Conservation (phyloP, 2,888 invertebrate species). For the Trisateles emortualis region DNA sequence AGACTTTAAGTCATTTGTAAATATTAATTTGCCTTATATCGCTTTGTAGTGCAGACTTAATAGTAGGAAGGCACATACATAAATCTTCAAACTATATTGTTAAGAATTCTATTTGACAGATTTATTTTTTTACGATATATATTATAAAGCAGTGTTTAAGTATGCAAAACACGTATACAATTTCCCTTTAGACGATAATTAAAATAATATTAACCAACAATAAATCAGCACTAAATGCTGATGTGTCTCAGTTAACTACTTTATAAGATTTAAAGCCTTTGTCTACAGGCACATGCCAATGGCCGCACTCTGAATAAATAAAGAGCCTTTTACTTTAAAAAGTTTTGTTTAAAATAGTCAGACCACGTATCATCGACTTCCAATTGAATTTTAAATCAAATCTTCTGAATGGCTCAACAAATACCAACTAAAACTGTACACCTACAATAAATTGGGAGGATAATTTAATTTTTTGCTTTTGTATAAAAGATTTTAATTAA, state of each 20-base stretch:
- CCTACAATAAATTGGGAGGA: conserved; percentile 8
- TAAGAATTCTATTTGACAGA: not conserved
- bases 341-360: conserved; percentile 44
- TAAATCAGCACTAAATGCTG: conserved; percentile 4
- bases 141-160: not conserved
- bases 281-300: conserved; percentile 42
- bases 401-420: conserved; percentile 6
- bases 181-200: conserved; percentile 5
- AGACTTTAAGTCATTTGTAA: too few relatives aligned
- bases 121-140: not conserved
- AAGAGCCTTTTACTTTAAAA: conserved; percentile 14
- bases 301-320: conserved; percentile 39
- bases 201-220: conserved; percentile 8
- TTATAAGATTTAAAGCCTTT: conserved; percentile 21
- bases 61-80: not conserved
- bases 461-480: not conserved
- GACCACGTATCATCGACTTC: conserved; percentile 51
- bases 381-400: conserved; percentile 64
- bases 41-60: too few relatives aligned
- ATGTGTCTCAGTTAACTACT: conserved; percentile 5
- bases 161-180: not conserved
- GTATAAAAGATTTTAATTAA: conserved; percentile 11
- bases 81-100: not conserved
- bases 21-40: too few relatives aligned
- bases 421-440: conserved; percentile 1